Evolutionary conservation across 2,797 vertebrate species (phyloP), one percentile per base, ranked within the genome.

Genomic region (Manis crassicaudata): DNA sequence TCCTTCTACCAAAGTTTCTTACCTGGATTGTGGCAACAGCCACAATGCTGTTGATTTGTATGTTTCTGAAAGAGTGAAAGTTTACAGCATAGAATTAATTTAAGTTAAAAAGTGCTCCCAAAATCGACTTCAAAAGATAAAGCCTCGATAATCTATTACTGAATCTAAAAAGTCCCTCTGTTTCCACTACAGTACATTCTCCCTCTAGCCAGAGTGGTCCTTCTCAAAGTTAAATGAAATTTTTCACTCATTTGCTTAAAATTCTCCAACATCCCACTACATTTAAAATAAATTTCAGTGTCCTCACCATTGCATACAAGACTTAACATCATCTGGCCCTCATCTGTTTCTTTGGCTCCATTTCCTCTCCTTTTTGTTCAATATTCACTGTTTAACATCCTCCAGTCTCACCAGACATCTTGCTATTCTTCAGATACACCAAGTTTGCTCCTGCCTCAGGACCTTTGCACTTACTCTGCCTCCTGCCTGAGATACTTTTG

Each of bases 41-140:
- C 27, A 46, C 46, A 46, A 46, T 46, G 46, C 46, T 11, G 9
- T 20, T 76, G 62, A 92, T 82, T 7, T 76, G 18, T 8, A 7
- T 25, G 52, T 65, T 92, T 94, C 73, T 88, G 90, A 82, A 94
- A 96, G 81, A 90, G 56, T 12, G 2, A 21, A n/a, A 67, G 75
- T 46, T 91, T 76, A 54, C 7, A 67, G 46, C 40, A 52, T 23
- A 18, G 91, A 86, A 43, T 13, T 80, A 40, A 92, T 40, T 60
- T 56, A 83, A 11, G 56, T 65, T 76, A 52, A 91, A 86, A 89
- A 63, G 10, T 40, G 29, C n/a, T 82, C 27, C 27, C 21, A 43
- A 52, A 79, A 63, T 50, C 14, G 63, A 82, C 25, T 43, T 84
- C 73, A 56, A 77, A 83, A 72, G 67, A 40, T 29, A 67, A 70